A percentile compares a stretch with the other conserved stretches of the same genome.
Conservation (phyloP, 37 sponge, comb jelly and placozoan genomes). For the Beroe forskalii region DNA sequence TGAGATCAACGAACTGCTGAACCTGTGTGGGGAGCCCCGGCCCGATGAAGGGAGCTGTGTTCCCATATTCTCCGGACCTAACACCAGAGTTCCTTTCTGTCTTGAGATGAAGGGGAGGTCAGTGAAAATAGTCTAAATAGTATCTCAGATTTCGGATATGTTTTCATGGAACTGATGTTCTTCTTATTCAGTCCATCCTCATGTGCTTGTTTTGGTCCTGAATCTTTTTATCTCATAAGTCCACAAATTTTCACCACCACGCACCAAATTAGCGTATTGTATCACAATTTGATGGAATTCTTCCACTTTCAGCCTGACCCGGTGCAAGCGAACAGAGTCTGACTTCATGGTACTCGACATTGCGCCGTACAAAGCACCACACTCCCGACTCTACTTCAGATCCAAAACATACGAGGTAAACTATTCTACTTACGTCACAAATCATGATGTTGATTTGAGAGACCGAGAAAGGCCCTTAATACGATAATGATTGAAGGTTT, state of each 20-base stretch:
- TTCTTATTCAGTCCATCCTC: too few species aligned
- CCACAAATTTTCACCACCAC: too few species aligned
- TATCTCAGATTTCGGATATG: too few species aligned
- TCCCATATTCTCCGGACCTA: slow-evolving; percentile 29
- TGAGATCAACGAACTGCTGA: slow-evolving; percentile 18
- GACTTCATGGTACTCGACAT: slow-evolving; percentile 38
- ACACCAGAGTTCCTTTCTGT: background rate
- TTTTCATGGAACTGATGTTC: too few species aligned
- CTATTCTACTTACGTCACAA: background rate
- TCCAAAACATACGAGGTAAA: slow-evolving; percentile 41
- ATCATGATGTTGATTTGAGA: background rate
- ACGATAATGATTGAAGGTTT: too few species aligned
- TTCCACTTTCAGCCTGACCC: background rate
- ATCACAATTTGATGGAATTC: too few species aligned
- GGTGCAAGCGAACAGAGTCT: background rate
- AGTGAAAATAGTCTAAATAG: too few species aligned
- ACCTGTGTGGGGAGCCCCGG: background rate
- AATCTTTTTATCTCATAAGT: too few species aligned
- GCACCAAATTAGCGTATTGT: too few species aligned
- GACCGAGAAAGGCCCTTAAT: too few species aligned
- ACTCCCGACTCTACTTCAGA: slow-evolving; percentile 21
- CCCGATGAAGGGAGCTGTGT: background rate
- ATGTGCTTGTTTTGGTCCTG: too few species aligned
- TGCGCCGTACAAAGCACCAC: background rate
- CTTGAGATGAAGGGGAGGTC: background rate